A percentile compares a stretch with the other conserved stretches of the same genome.
Evolutionary conservation across 2,797 vertebrate species (phyloP).

Genomic region (Morus bassanus): DNA sequence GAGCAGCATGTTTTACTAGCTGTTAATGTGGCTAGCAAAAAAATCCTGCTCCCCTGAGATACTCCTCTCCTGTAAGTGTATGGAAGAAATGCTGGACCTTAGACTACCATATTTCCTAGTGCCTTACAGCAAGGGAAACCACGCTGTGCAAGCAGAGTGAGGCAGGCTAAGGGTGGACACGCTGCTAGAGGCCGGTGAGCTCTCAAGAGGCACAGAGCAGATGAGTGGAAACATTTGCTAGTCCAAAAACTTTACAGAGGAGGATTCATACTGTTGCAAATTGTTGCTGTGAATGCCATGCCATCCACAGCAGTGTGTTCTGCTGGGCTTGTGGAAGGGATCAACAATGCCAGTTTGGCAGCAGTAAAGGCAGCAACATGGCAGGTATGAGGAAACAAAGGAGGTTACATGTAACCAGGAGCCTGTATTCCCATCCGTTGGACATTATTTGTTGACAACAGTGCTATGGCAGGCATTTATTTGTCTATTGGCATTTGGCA

Average conservation of each 20-base stretch:
- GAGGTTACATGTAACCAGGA: neutral
- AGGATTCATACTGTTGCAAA: neutral
- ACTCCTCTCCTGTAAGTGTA: neutral
- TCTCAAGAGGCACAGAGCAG: neutral
- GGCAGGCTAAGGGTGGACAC: neutral
- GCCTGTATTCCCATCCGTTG: neutral
- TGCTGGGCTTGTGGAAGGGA: neutral
- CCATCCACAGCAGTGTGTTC: neutral
- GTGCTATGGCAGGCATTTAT: neutral
- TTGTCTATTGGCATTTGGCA: neutral
- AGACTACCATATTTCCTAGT: neutral
- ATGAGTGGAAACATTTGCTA: neutral
- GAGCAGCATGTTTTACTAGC: neutral
- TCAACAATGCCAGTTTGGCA: neutral
- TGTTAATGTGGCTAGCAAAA: neutral
- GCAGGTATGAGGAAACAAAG: neutral
- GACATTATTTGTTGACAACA: neutral
- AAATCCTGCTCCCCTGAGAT: neutral
- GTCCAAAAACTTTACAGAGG: neutral
- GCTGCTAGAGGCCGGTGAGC: neutral
- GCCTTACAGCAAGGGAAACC: neutral
- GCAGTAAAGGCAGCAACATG: neutral
- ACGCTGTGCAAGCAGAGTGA: neutral
- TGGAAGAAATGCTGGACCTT: neutral
- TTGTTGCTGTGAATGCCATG: neutral